Base-by-base conservation (phyloP, 1,140 invertebrate genomes). In the Muscidifurax raptorellus region DNA sequence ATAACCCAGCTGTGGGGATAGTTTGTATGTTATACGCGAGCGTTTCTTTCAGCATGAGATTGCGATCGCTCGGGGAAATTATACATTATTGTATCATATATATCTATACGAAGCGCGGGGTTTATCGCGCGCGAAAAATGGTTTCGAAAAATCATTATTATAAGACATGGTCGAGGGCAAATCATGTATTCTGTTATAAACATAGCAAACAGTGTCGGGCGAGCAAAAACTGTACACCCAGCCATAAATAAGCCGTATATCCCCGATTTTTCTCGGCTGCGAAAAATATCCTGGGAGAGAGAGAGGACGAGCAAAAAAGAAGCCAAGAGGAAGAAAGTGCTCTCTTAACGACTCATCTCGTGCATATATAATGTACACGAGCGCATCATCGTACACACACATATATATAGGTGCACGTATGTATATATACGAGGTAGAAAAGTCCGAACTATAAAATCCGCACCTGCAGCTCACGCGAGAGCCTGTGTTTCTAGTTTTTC, bases 401-500 rank as follows among this genome's bases (percentile, higher is more conserved):
- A 18, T 52, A 52, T 47, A 52, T 52, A 13, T 5, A 52, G 3
- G 13, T 52, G 15, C 15, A 18, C 1, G 44, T 47, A 1, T 13
- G 15, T 15, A 52, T 2, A 10, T 28, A 3, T 3, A 5, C n/a
- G 27, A 9, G 25, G 2, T 28, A 28, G 67, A 69, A 69, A 69
- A 72, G 28, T 72, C 7, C 28, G 13, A 72, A 72, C 71, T 72
- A 72, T 72, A 72, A 72, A 72, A 72, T 72, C 71, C 30, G 71
- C 71, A 72, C 71, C 71, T 72, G 71, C 30, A 40, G 52, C 52
- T 22, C 52, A 59, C 52, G 52, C 52, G 52, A 59, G 15, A 67
- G 30, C 36, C 67, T 32, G 71, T 67, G 81, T 76, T 82, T 82
- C 81, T 82, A 82, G 81, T 76, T 76, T 76, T 76, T 76, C 59